These are phyloP conservation scores for Petaurus breviceps DNA, from an alignment of 2,113 vertebrate genomes.

Conservation along the genomic window DNA sequence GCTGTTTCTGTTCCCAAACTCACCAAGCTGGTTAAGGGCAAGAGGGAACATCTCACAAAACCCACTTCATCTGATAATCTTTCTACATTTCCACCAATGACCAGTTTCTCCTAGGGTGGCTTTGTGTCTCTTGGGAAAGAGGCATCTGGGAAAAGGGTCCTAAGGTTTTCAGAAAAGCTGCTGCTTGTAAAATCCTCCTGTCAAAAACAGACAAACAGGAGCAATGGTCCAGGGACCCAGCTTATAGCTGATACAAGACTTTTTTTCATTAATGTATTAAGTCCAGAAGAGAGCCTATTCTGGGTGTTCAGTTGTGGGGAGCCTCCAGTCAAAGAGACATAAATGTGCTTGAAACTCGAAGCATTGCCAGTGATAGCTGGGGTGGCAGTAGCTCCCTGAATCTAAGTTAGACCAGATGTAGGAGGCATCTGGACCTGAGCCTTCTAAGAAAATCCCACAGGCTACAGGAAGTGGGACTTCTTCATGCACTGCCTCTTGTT, in stretches of 20 bases:
- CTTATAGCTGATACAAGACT: neutral
- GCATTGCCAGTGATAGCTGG: neutral
- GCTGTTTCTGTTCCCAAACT: neutral
- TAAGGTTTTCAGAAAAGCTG: slow-evolving; percentile 15
- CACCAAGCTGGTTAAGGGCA: neutral
- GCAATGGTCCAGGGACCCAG: neutral
- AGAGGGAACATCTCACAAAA: neutral
- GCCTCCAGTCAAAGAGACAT: slow-evolving; percentile 18
- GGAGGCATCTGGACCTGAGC: neutral
- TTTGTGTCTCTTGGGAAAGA: neutral
- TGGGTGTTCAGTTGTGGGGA: neutral
- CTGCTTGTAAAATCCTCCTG: neutral
- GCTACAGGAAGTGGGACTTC: slow-evolving; percentile 34
- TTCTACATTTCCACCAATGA: neutral
- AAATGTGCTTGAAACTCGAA: slow-evolving; percentile 35
- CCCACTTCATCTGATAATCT: neutral
- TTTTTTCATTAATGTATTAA: neutral
- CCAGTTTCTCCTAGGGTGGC: neutral
- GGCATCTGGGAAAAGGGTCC: neutral
- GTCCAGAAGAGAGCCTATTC: slow-evolving; percentile 5
- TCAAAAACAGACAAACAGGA: neutral
- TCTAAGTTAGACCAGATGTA: slow-evolving; percentile 49
- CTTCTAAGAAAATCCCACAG: slow-evolving; percentile 19
- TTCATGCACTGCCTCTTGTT: neutral
- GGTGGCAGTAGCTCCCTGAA: neutral